Base-by-base conservation (phyloP, 1,140 invertebrate genomes). In the Cyclargus thomasi region DNA sequence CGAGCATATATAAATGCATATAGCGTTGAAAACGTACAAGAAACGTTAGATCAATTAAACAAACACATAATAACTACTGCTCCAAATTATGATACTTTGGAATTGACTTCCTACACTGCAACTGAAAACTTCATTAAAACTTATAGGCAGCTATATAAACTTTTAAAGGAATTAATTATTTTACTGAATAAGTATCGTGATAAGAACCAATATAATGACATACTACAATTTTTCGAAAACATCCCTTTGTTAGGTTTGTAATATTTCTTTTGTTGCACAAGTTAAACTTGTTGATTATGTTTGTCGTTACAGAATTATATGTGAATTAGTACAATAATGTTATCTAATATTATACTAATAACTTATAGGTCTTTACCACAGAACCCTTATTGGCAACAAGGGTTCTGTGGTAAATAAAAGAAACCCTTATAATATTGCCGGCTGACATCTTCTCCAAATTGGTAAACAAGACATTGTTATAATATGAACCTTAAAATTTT, bases 1-100 rank as follows among this genome's bases (percentile, higher is more conserved):
- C 71, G 80, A 39, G 79, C 83, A 11, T 86, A 78, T 73, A 73
- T 88, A 63, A 79, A 86, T 68, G 71, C 79, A 20, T 86, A 80
- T 57, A 80, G 70, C 77, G 69, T 88, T 16, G 66, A 76, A 69
- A 47, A 64, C 47, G 67, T 86, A 23, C 77, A 81, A 76, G 74
- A 82, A 64, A 82, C 71, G 17, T 74, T 82, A 62, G 70, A 82
- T 36, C 55, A 21, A 22, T 68, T 86, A 29, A 84, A 84, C 73
- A 63, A 81, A 53, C 29, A 77, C 57, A 35, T 79, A 47, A 14
- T 47, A 63, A 65, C 36, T 62, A 10, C 55, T 65, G n/a, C 16
- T 64, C 17, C 20, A 47, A 62, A 8, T 69, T 55, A 73, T 64
- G 53, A 70, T 16, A 36, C 20, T 8, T 72, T 67, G 20, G 64